These are phyloP conservation scores for Sphaerophoria rueppellii DNA, from an alignment of 2,888 invertebrate species.

Conservation along the genomic window DNA sequence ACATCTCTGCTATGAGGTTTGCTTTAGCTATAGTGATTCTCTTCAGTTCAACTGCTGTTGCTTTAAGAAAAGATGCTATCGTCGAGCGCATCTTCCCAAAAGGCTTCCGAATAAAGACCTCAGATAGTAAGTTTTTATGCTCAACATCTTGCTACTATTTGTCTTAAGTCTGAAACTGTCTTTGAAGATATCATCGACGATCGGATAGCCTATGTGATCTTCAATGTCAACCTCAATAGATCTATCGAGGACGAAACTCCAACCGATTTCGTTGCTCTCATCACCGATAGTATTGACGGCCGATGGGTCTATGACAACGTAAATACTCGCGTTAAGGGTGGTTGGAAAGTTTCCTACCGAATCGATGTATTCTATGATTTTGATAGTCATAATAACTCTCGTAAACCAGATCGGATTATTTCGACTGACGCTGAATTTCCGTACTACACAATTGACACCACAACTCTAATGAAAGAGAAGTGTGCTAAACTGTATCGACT, in stretches of 20 bases:
- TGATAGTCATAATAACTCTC: background rate
- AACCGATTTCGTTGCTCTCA: background rate
- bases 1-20: background rate
- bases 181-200: slow-evolving; percentile 1
- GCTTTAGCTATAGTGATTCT: background rate
- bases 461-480: background rate
- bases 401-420: background rate
- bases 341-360: background rate
- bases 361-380: background rate
- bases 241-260: background rate
- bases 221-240: slow-evolving; percentile 18
- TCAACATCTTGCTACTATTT: background rate
- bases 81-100: slow-evolving; percentile 5
- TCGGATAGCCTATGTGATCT: slow-evolving; percentile 2
- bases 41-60: background rate
- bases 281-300: background rate
- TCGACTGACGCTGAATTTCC: background rate
- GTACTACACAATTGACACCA: background rate
- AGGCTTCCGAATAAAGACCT: background rate
- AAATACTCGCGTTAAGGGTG: background rate
- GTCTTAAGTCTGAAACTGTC: background rate
- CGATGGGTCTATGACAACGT: slow-evolving; percentile 10
- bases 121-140: background rate
- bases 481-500: background rate
- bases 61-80: background rate